Conservation (phyloP, 2,797 vertebrate genomes). For the Tapera naevia region DNA sequence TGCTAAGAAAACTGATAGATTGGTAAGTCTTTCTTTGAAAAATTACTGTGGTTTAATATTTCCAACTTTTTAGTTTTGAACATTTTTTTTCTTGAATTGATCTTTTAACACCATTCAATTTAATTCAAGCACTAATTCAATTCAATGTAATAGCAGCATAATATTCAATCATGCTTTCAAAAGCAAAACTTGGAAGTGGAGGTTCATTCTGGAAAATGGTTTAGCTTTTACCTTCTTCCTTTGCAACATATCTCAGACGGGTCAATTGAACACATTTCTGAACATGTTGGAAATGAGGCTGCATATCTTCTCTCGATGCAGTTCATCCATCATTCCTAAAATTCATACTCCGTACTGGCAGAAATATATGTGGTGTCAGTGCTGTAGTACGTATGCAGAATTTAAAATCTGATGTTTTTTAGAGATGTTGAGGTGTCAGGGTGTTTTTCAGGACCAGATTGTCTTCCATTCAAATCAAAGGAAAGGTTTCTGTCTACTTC, state of each 20-base stretch:
- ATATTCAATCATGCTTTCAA: neutral
- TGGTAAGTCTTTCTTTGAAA: slow-evolving; percentile 40
- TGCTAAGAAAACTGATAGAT: neutral
- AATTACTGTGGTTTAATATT: neutral
- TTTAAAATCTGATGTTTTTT: neutral
- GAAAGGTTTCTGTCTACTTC: neutral
- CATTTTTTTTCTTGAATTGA: neutral
- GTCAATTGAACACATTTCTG: neutral
- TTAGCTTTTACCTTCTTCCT: neutral
- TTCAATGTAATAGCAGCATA: neutral
- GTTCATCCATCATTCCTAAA: neutral
- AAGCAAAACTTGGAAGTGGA: neutral
- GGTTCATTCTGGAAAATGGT: neutral
- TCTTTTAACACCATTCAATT: neutral
- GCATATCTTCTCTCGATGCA: neutral
- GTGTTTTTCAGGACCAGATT: neutral
- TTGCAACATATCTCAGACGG: neutral
- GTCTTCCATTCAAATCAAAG: neutral
- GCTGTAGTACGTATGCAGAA: neutral
- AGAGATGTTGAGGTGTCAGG: neutral
- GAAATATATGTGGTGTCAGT: neutral
- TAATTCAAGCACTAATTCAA: neutral
- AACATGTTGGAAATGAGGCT: neutral
- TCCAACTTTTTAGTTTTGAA: neutral
- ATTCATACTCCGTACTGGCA: neutral